Evolutionary conservation across 2,888 invertebrate species (phyloP).

Genomic region (Phoenoteleia sp.): DNA sequence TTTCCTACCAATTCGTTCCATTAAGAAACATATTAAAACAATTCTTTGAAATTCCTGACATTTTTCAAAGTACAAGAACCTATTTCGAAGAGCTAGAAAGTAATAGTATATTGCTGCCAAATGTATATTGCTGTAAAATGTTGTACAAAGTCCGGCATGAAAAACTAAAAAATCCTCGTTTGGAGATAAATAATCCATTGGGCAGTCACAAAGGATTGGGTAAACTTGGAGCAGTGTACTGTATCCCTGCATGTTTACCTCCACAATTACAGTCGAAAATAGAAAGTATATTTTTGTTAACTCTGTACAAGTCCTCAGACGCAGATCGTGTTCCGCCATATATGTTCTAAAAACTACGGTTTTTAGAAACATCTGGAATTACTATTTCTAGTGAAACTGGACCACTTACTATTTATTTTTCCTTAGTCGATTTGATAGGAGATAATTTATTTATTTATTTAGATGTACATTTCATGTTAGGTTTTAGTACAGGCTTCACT

Average conservation of each 20-base stretch:
- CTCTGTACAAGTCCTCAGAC: constrained; percentile 28
- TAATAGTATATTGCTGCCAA: too few relatives aligned
- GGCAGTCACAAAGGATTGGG: constrained; percentile 16
- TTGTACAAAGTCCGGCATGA: background rate
- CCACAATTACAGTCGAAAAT: constrained; percentile 43
- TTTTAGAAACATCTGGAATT: constrained; percentile 26
- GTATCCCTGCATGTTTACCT: constrained; percentile 30
- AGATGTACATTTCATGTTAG: constrained; percentile 32
- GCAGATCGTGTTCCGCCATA: constrained; percentile 11
- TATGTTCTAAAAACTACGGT: constrained; percentile 19
- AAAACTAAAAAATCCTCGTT: background rate
- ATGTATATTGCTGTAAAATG: too few relatives aligned
- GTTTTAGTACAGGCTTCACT: constrained; percentile 42
- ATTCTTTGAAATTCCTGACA: too few relatives aligned
- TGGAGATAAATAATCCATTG: constrained; percentile 1
- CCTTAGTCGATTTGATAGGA: constrained; percentile 32
- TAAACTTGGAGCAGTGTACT: constrained; percentile 19
- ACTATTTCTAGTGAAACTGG: background rate
- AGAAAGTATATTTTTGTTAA: constrained; percentile 22
- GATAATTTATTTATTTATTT: constrained; percentile 40
- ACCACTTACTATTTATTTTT: constrained; percentile 8
- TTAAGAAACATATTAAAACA: too few relatives aligned
- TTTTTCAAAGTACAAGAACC: too few relatives aligned
- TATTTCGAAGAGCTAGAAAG: too few relatives aligned
- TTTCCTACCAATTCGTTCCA: too few relatives aligned